phyloP scores from a whole-genome alignment of 2,888 invertebrate genomes.

The Rhagonycha fulva region DNA sequence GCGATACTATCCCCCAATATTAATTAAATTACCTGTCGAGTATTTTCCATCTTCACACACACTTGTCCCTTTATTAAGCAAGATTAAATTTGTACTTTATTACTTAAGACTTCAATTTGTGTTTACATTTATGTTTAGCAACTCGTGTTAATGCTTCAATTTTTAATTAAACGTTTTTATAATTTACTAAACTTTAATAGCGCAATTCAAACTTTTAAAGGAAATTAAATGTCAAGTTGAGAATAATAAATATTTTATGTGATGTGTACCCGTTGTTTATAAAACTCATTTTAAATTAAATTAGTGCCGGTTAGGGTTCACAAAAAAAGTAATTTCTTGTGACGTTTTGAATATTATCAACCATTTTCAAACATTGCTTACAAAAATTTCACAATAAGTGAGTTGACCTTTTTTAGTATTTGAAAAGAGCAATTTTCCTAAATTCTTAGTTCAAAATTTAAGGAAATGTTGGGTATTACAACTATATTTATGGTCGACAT shows the following conservation, averaged over 20 bases:
- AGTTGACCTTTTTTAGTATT: not conserved
- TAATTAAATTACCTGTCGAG: conserved; percentile 14
- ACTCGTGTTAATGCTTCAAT: not conserved
- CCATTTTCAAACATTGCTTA: not conserved
- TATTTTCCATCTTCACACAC: not conserved
- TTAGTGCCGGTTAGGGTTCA: not conserved
- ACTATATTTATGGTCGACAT: not conserved
- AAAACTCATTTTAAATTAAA: not conserved
- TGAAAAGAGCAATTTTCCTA: not conserved
- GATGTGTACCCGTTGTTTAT: not conserved
- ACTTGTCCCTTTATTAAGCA: not conserved
- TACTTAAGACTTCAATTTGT: not conserved
- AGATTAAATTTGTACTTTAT: not conserved
- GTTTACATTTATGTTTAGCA: not conserved
- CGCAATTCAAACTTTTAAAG: not conserved
- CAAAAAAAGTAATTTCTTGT: not conserved
- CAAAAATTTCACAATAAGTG: not conserved
- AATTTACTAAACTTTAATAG: not conserved
- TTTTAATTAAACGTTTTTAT: not conserved
- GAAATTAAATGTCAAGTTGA: not conserved
- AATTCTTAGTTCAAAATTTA: not conserved
- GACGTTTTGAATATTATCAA: not conserved
- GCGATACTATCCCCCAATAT: conserved; percentile 4
- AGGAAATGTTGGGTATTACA: not conserved
- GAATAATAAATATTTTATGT: not conserved